phyloP scores from a whole-genome alignment of 1,140 invertebrate species.

The Leucophenga varia region DNA sequence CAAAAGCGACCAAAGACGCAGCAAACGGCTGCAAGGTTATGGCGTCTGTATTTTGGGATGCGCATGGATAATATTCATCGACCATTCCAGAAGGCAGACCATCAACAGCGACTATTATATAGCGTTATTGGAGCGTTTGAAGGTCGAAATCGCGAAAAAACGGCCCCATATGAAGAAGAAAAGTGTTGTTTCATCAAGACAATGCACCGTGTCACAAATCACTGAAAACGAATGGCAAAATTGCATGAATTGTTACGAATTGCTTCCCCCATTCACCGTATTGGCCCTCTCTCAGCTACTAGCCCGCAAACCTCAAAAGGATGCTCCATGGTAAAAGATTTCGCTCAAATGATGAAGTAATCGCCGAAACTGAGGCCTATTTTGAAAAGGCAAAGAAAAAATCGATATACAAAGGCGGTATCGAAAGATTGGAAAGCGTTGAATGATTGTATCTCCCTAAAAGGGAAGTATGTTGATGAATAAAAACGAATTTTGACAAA shows the following conservation, averaged over 20 bases:
- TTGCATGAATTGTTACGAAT: conserved; percentile 36
- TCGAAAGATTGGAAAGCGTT: conserved; percentile 10
- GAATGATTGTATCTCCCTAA: conserved; percentile 13
- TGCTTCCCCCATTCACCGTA: conserved; percentile 56
- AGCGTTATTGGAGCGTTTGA: neutral
- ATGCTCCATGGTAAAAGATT: conserved; percentile 30
- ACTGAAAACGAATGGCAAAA: conserved; percentile 24
- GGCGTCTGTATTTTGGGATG: neutral
- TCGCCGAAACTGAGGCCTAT: conserved; percentile 19
- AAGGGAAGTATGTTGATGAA: conserved; percentile 24
- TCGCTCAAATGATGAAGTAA: conserved; percentile 31
- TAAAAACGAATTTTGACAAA: conserved; percentile 1
- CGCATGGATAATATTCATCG: neutral
- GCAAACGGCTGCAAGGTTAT: neutral
- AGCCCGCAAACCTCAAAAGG: conserved; percentile 8
- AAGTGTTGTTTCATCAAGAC: conserved; percentile 45
- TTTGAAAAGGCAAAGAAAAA: conserved; percentile 25
- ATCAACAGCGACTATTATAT: neutral
- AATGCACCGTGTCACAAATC: conserved; percentile 26
- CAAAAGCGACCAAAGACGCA: conserved; percentile 2
- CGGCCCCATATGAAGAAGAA: neutral
- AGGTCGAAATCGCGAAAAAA: neutral
- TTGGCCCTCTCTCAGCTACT: neutral
- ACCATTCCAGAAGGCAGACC: neutral
- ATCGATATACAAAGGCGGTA: conserved; percentile 9